phyloP scores from a whole-genome alignment of 2,113 vertebrate genomes.

The Rhinogobius similis region DNA sequence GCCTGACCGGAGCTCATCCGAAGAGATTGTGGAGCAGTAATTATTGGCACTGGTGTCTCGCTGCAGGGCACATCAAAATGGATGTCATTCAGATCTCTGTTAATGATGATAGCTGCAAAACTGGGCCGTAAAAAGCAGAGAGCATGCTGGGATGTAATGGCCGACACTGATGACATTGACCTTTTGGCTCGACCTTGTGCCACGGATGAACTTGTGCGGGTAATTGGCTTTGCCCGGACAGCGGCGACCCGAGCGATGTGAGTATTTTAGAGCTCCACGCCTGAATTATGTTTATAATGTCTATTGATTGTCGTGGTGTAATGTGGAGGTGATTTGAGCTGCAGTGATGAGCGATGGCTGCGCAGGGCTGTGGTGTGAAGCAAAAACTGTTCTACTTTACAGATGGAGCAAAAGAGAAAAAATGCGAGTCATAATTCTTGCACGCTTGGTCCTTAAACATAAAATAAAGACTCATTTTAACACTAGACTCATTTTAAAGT shows the following conservation, averaged over 20 bases:
- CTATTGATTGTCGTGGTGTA: neutral
- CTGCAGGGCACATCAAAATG: slow-evolving; percentile 36
- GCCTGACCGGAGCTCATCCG: slow-evolving; percentile 26
- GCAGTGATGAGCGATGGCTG: slow-evolving; percentile 51
- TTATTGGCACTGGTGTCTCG: slow-evolving; percentile 28
- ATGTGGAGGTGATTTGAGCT: slow-evolving; percentile 37
- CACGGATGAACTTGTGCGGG: slow-evolving; percentile 25
- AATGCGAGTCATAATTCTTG: no score
- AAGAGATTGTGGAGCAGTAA: slow-evolving; percentile 5
- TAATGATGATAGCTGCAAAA: slow-evolving; percentile 37
- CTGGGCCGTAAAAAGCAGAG: neutral
- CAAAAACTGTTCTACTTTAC: no score
- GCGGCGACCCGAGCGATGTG: neutral
- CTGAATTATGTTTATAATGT: slow-evolving; percentile 8
- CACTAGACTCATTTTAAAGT: no score
- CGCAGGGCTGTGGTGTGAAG: slow-evolving; percentile 1
- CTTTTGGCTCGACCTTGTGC: slow-evolving; percentile 34
- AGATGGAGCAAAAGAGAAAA: no score
- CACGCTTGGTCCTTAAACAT: no score
- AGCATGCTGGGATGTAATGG: slow-evolving; percentile 17
- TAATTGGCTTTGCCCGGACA: slow-evolving; percentile 37
- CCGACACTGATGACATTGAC: slow-evolving; percentile 43
- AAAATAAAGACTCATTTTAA: no score
- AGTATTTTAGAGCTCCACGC: neutral
- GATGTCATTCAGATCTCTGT: slow-evolving; percentile 20